Conservation (phyloP, 1,140 invertebrate genomes). For the Yoshiicerus persimilis region DNA sequence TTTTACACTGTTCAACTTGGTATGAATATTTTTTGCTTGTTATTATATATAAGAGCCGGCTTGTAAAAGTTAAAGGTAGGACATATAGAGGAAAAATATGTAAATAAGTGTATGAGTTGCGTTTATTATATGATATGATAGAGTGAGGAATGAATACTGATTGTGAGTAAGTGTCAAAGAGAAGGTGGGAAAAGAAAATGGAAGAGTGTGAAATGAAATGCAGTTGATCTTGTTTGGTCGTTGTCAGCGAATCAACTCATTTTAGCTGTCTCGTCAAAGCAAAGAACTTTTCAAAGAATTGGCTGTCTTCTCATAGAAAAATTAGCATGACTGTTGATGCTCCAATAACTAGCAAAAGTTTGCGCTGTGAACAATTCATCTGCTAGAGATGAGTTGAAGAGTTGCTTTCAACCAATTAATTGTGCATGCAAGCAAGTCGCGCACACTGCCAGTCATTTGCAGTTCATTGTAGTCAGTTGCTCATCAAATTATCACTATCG, state of each 20-base stretch:
- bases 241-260: not conserved
- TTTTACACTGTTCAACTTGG: too few relatives aligned
- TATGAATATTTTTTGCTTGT: too few relatives aligned
- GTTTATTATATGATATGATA: not conserved
- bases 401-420: not conserved
- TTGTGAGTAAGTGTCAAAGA: not conserved
- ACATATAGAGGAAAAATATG: not conserved
- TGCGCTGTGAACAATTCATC: not conserved
- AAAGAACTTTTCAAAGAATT: not conserved
- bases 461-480: not conserved
- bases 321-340: not conserved
- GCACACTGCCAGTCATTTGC: not conserved
- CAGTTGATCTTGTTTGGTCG: constrained; percentile 11
- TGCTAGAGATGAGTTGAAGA: not conserved
- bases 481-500: constrained; percentile 8
- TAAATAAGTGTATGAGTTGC: not conserved
- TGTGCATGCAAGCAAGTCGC: not conserved
- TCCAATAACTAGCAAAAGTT: not conserved
- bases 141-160: not conserved
- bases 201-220: constrained; percentile 16
- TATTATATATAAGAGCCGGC: not conserved
- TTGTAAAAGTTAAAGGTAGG: not conserved
- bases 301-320: not conserved
- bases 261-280: not conserved
- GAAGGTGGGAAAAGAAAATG: not conserved